Percentiles rank a stretch among this genome's conserved stretches.
Evolutionary conservation across 2,113 vertebrate species (phyloP).

Genomic region (Cyprinodon variegatus): DNA sequence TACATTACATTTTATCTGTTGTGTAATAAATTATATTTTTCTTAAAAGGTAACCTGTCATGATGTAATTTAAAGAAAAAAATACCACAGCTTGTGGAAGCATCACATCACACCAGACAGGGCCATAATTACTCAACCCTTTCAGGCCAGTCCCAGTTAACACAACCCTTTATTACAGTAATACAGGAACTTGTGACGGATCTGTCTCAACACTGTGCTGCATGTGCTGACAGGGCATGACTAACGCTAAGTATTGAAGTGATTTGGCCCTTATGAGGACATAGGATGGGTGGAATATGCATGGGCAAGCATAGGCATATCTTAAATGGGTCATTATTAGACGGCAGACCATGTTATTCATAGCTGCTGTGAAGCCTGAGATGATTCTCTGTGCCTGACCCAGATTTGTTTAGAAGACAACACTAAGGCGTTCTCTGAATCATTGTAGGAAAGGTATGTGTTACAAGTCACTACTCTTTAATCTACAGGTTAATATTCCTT

Average conservation of each 20-base stretch:
- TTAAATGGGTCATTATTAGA: background rate
- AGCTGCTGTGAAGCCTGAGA: background rate
- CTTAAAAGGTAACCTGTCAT: background rate
- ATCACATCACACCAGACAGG: background rate
- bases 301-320: background rate
- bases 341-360: background rate
- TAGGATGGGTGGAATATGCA: background rate
- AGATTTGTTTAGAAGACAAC: background rate
- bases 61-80: background rate
- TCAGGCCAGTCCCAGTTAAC: constrained; percentile 3
- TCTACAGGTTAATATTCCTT: background rate
- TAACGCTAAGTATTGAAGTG: background rate
- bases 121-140: constrained; percentile 22
- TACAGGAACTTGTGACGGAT: constrained; percentile 11
- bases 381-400: too few species aligned
- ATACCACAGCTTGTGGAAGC: background rate
- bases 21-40: constrained; percentile 31
- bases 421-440: background rate
- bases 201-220: background rate
- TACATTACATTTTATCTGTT: background rate
- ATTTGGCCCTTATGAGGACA: background rate
- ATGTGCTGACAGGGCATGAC: background rate
- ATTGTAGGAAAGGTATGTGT: background rate
- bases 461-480: background rate
- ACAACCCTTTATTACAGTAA: constrained; percentile 9